Conservation (phyloP, 2,113 vertebrate species). For the Platichthys flesus region DNA sequence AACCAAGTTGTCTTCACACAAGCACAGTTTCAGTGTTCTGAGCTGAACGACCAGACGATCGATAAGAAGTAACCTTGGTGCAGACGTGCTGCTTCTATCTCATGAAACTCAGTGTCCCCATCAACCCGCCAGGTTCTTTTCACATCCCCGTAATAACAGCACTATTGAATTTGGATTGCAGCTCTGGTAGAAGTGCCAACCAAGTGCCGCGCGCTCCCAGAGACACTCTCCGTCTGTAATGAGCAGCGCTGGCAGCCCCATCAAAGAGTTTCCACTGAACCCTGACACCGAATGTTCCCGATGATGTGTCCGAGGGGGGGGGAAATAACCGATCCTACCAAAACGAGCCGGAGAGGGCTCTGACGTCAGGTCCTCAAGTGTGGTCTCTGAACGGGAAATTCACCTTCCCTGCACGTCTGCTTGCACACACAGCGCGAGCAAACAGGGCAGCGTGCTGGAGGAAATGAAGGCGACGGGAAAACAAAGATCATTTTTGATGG, state of each 20-base stretch:
- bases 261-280: conserved; percentile 77
- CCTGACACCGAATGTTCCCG: conserved; percentile 78
- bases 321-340: conserved; percentile 61
- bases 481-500: conserved; percentile 42
- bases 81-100: background rate
- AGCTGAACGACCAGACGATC: background rate
- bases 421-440: conserved; percentile 23
- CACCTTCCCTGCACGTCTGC: conserved; percentile 30
- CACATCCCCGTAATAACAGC: conserved; percentile 7
- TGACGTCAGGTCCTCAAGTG: conserved; percentile 40
- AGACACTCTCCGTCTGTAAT: conserved; percentile 30
- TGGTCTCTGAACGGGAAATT: conserved; percentile 36
- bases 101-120: background rate
- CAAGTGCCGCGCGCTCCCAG: conserved; percentile 24
- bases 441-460: conserved; percentile 33
- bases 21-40: background rate
- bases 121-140: conserved; percentile 16
- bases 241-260: conserved; percentile 60
- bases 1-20: too few relatives aligned
- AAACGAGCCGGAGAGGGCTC: conserved; percentile 48
- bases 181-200: conserved; percentile 13
- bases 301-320: conserved; percentile 65
- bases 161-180: conserved; percentile 39
- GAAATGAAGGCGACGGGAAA: conserved; percentile 51
- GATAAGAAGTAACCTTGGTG: background rate